Base-by-base conservation (phyloP, 2,113 vertebrate species). In the Ptilonorhynchus violaceus region DNA sequence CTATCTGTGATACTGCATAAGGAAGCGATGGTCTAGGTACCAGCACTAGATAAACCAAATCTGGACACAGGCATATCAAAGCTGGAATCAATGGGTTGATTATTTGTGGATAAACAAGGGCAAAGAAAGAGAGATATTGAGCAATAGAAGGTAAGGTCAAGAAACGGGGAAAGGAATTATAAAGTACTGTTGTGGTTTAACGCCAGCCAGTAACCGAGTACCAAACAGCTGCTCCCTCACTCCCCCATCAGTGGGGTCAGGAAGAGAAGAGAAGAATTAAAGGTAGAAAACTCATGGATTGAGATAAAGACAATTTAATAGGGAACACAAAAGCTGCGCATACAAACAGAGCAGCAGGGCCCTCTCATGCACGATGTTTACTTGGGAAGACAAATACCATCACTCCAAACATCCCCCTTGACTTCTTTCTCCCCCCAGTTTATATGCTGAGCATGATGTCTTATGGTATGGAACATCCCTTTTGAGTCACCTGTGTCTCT, bases 341-440 rank as follows among this genome's bases (percentile, higher is more conserved):
- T 5, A 53, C 4, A 53, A 31, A 20, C 4, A 68, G 53, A 62
- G 6, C 4, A 66, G 7, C 27, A 50, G 16, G 16, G 16, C 39
- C 11, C 11, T 11, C 24, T 47, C 46, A 30, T 1, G 0, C 0
- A 0, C 23, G 67, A 10, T 17, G 19, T 22, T 44, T 33, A 20
- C 7, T 9, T 2, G 2, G 15, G 33, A 53, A 39, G 37, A 21
- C 15, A 74, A 67, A 46, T 30, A 14, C 6, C 19, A 25, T 46
- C 0, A 0, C 7, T 73, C 42, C 17, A 35, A 64, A 42, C 7
- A 27, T 22, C 17, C 8, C 9, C 5, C 8, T 37, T 22, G 23
- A 44, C 33, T 74, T 66, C 27, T 18, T 27, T 59, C 44, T 33
- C 37, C 0, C 0, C 9, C 4, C 19, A 39, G 23, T 46, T 59